Evolutionary conservation across 2,888 invertebrate species (phyloP), one percentile per base, ranked within the genome.

Genomic region (Miltochrista miniata): DNA sequence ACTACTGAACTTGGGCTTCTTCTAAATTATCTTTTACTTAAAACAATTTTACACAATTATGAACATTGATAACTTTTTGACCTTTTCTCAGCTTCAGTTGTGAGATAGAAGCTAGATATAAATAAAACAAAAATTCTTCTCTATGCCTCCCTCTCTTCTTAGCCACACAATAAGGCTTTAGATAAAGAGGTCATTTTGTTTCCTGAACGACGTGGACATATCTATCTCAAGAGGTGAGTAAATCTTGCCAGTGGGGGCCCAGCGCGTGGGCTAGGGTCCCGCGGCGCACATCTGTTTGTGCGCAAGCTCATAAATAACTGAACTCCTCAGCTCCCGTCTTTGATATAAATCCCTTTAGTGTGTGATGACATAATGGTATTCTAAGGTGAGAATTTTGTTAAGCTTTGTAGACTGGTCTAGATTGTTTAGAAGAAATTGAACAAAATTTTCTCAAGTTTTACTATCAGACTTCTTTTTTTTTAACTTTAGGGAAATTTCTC

Each of bases 211-310:
- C 68, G 47, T 52, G 56, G 59, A 69, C 64, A 64, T 69, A 69
- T 67, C 53, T 67, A 69, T 66, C 56, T 52, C 56, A 54, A 54
- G 43, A 37, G 44, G 54, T 18, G 49, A 58, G 62, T 69, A 69
- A 69, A 68, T 68, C 66, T 55, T 54, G 47, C 50, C 59, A 47
- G 51, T 54, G 48, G 54, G 64, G 45, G 52, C 48, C 54, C 59
- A 51, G 63, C 69, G 79, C 81, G 83, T 83, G 81, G 81, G 82
- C 76, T 71, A 62, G 65, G 63, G 67, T 81, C 84, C 84, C 74
- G 85, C 74, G 54, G 83, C 61, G 85, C 74, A 68, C 81, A 81
- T 79, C 81, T 79, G 79, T 83, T 76, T 72, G 67, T 65, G 62
- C 53, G 61, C 60, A 56, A 66, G 52, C 54, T 47, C 59, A 68